phyloP scores from a whole-genome alignment of 2,797 vertebrate species.

The Poeciliopsis presidionis region DNA sequence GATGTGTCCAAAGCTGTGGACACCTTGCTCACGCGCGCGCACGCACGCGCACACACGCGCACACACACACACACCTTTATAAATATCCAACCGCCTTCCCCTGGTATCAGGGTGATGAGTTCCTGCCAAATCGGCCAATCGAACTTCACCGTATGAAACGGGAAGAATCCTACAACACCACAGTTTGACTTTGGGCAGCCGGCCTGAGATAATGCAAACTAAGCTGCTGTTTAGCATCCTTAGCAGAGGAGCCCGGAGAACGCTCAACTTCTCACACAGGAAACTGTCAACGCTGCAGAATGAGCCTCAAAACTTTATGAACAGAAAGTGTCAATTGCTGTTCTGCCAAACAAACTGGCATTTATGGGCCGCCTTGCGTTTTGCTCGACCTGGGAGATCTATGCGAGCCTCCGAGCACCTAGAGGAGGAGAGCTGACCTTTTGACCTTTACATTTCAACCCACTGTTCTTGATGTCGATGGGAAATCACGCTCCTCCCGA shows the following conservation, averaged over 20 bases:
- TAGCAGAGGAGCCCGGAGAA: neutral
- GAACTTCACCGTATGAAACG: constrained; percentile 47
- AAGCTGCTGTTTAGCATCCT: neutral
- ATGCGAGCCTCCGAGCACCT: neutral
- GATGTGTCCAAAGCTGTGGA: constrained; percentile 39
- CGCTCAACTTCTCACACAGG: neutral
- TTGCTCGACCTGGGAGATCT: neutral
- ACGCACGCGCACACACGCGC: constrained; percentile 23
- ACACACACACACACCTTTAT: constrained; percentile 12
- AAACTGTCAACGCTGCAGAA: neutral
- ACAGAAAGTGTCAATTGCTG: neutral
- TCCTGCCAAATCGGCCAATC: constrained; percentile 40
- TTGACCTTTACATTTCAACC: neutral
- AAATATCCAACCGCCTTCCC: constrained; percentile 13
- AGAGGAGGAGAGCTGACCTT: neutral
- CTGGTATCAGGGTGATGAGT: constrained; percentile 62
- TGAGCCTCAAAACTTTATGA: neutral
- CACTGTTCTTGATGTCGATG: too few species aligned
- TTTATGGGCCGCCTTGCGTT: neutral
- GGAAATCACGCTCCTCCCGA: neutral
- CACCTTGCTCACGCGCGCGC: constrained; percentile 21
- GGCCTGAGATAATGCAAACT: neutral
- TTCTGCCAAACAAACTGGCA: neutral
- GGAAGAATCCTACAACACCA: neutral
- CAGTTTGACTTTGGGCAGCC: neutral